Base-by-base conservation (phyloP, 2,797 vertebrate species). In the Typhlichthys eigenmanni region DNA sequence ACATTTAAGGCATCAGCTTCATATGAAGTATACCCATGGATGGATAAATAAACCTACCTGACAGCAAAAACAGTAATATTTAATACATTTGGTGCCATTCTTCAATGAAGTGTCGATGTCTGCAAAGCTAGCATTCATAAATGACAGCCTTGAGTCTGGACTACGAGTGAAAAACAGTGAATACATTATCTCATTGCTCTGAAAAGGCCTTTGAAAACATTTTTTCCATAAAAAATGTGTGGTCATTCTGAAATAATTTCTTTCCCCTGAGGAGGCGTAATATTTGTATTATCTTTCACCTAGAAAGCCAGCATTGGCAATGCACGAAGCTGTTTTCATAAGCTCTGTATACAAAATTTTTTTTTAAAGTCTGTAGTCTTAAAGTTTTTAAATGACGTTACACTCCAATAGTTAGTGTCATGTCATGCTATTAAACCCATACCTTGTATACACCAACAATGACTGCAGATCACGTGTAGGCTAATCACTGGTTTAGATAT, bases 341-440 rank as follows among this genome's bases (percentile, higher is more conserved):
- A 2, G 16, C 8, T 50, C 16, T 16, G 49, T 10, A 7, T 7
- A 7, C n/a, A 50, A 50, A 9, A 0, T 29, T 29, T 29, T 29
- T 29, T 29, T 29, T 29, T 4, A 38, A 6, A 9, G 5, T 9
- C 2, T 38, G 34, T 38, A n/a, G 34, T 38, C n/a, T 13, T 58
- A 8, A 6, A 55, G 12, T 46, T 10, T 61, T 75, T 63, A 45
- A 50, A 71, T 77, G 34, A 45, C 9, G 75, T 49, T 19, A 19
- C 14, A 10, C 13, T 43, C 17, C 29, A 17, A 46, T 38, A 24
- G n/a, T 34, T 32, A 49, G 47, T 74, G 67, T 68, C 43, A 55
- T 38, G 34, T 38, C 5, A 38, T 38, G 9, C 5, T 38, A 38
- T 38, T 38, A 6, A 38, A 9, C 8, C 34, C 8, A 1, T 38